Evolutionary conservation across 2,797 vertebrate genomes (phyloP), one percentile per base, ranked within the genome.

Genomic region (Naso thynnoides): DNA sequence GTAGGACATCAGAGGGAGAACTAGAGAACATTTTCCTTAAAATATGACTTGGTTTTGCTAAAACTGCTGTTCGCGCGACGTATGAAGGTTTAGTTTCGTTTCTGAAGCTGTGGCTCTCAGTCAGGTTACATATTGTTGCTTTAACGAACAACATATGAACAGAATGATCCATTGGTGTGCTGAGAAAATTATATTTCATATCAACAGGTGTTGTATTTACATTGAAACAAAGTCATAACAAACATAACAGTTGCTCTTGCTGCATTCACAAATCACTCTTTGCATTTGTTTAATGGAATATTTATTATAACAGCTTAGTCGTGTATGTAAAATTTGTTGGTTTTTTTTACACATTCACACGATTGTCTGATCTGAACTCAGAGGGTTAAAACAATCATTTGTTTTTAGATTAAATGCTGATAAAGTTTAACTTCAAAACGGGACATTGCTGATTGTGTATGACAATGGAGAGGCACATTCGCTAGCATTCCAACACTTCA

Each of bases 111-210:
- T n/a, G n/a, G n/a, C n/a, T n/a, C n/a, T n/a, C n/a, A n/a, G 15
- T 36, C 36, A 45, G 59, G 36, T 44, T n/a, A 31, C 71, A 36
- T 7, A 41, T 11, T 26, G 61, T 44, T 23, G 47, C 23, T 57
- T 33, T 0, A 45, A 47, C 27, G 38, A 39, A 49, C 15, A 41
- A 44, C 14, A 49, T 3, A 26, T 26, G 29, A 64, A 44, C 36
- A 44, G 31, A 29, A 23, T 56, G 26, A 57, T 26, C 21, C 60
- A 71, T 29, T 59, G 52, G 36, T 50, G 23, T 49, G 27, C 13
- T 23, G 41, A 60, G 26, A 65, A 23, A 53, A 72, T 78, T 82
- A 68, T 83, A 83, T 57, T n/a, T n/a, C 77, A 36, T 42, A 65
- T 27, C 14, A 60, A 63, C 75, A 58, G 27, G 36, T 54, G 10